These are phyloP conservation scores for Lineus longissimus DNA, from an alignment of 1,140 invertebrate species.

Conservation along the genomic window DNA sequence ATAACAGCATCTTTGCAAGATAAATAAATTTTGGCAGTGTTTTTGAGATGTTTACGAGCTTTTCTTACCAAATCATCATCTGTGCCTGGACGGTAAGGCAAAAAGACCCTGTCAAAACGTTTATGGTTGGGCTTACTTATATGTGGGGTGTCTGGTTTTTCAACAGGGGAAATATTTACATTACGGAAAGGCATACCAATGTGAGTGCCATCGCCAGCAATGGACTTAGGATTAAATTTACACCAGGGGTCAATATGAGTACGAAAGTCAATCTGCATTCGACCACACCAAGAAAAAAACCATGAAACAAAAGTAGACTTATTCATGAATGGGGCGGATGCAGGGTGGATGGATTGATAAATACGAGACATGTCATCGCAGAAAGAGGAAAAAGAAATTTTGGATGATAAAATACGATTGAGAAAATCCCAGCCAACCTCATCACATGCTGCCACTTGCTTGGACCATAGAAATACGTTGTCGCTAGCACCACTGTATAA, in stretches of 20 bases:
- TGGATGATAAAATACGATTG: conserved; percentile 7
- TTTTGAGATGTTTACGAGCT: no score
- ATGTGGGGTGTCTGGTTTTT: conserved; percentile 3
- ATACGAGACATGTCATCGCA: conserved; percentile 4
- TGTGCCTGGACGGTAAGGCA: background rate
- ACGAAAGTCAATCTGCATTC: conserved; percentile 19
- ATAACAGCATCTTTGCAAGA: no score
- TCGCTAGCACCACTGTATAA: no score
- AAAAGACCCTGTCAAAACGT: background rate
- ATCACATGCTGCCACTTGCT: conserved; percentile 22
- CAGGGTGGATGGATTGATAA: conserved; percentile 8
- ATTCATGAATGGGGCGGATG: conserved; percentile 16
- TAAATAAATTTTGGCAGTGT: no score
- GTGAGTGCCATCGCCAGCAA: conserved; percentile 22
- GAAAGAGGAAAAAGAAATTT: conserved; percentile 16
- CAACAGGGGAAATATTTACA: conserved; percentile 14
- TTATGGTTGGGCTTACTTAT: background rate
- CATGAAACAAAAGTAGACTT: conserved; percentile 7
- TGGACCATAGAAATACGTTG: conserved; percentile 13
- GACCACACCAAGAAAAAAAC: conserved; percentile 21
- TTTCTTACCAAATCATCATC: no score
- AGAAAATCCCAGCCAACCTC: conserved; percentile 24
- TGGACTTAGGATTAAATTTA: conserved; percentile 13
- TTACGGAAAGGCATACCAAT: conserved; percentile 22
- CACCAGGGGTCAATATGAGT: conserved; percentile 11